These are phyloP conservation scores for Drosophila setifemur DNA, from an alignment of 1,140 invertebrate genomes.

Conservation along the genomic window DNA sequence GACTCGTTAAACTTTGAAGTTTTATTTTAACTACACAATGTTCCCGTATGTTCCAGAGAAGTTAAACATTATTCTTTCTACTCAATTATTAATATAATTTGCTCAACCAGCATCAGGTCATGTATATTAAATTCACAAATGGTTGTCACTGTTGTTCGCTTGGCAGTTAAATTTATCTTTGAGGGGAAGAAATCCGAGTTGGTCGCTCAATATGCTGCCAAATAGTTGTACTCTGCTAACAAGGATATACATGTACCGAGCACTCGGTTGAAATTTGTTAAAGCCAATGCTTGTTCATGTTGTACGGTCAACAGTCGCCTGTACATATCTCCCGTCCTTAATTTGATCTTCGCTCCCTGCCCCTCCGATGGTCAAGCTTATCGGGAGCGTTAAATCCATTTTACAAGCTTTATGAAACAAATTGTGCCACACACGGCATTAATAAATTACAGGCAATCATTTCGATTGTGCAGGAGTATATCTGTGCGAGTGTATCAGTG, in stretches of 20 bases:
- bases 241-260: not conserved
- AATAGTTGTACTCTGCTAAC: conserved; percentile 8
- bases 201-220: conserved; percentile 57
- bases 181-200: too few relatives aligned
- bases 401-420: conserved; percentile 63
- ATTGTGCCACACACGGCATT: conserved; percentile 61
- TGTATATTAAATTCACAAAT: too few relatives aligned
- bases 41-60: too few relatives aligned
- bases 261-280: conserved; percentile 22
- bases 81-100: too few relatives aligned
- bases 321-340: not conserved
- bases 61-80: too few relatives aligned
- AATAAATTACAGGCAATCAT: conserved; percentile 74
- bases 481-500: conserved; percentile 3
- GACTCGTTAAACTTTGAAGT: too few relatives aligned
- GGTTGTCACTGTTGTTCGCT: too few relatives aligned
- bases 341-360: conserved; percentile 7
- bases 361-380: conserved; percentile 10
- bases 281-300: conserved; percentile 18
- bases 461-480: conserved; percentile 23
- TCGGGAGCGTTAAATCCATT: conserved; percentile 56
- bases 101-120: too few relatives aligned
- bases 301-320: conserved; percentile 14
- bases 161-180: too few relatives aligned
- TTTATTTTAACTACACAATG: too few relatives aligned